phyloP scores from a whole-genome alignment of 1,140 invertebrate species.

The Drosophila lini region DNA sequence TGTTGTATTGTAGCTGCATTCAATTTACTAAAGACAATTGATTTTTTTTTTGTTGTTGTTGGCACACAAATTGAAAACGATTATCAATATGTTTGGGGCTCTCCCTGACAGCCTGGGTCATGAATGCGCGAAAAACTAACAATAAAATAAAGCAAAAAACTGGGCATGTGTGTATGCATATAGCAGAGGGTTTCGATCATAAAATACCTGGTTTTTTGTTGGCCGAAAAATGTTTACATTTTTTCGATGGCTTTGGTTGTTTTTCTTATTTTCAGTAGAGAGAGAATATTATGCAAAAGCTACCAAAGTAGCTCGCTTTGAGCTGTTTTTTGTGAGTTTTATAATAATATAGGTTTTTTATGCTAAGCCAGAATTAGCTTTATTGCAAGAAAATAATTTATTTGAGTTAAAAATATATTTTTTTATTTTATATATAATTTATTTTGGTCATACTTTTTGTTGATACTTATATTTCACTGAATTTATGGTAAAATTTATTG shows the following conservation, averaged over 20 bases:
- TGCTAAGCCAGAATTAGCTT: too few species aligned
- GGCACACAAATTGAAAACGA: constrained; percentile 69
- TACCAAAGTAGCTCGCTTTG: neutral
- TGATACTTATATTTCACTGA: too few species aligned
- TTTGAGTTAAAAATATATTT: neutral
- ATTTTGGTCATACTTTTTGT: too few species aligned
- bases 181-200: constrained; percentile 9
- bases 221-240: neutral
- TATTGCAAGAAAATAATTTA: neutral
- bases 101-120: constrained; percentile 45
- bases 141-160: constrained; percentile 48
- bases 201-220: constrained; percentile 12
- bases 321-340: neutral
- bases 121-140: constrained; percentile 73
- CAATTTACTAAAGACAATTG: constrained; percentile 74
- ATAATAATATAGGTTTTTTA: neutral
- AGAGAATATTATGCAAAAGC: neutral
- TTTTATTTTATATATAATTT: neutral
- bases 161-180: neutral
- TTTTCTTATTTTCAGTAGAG: neutral
- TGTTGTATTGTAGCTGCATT: constrained; percentile 49
- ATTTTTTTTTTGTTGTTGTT: constrained; percentile 43
- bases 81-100: constrained; percentile 70
- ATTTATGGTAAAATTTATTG: too few species aligned
- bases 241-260: neutral